Evolutionary conservation across 2,888 invertebrate genomes (phyloP).

Genomic region (Corythucha ciliata): DNA sequence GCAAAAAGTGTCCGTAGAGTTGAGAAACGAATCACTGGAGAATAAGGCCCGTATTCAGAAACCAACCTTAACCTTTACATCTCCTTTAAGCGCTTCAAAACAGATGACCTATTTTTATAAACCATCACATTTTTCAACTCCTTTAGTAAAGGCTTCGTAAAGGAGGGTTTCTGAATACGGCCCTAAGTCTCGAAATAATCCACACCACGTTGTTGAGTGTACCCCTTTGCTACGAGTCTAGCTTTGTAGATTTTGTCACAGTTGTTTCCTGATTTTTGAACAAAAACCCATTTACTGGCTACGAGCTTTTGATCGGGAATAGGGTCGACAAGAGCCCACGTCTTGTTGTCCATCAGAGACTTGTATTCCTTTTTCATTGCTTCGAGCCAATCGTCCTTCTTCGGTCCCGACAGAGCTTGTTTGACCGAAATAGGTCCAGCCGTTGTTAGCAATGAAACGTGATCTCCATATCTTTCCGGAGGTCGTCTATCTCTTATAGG

Average conservation of each 20-base stretch:
- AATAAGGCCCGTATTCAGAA: no score
- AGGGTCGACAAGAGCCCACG: constrained; percentile 17
- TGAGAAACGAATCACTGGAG: constrained; percentile 10
- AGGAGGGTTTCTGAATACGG: no score
- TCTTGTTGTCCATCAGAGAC: constrained; percentile 22
- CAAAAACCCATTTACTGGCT: constrained; percentile 24
- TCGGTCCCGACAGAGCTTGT: not conserved
- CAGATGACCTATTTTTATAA: no score
- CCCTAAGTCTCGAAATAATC: constrained; percentile 12
- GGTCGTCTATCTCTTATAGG: not conserved
- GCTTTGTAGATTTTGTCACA: not conserved
- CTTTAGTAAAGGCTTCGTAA: no score
- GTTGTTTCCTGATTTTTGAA: constrained; percentile 34
- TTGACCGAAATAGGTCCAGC: constrained; percentile 3
- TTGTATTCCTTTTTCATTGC: constrained; percentile 36
- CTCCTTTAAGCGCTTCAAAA: no score
- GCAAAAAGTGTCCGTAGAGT: constrained; percentile 26
- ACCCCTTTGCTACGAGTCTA: constrained; percentile 10
- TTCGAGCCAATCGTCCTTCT: constrained; percentile 26
- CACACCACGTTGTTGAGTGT: constrained; percentile 6
- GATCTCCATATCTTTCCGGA: constrained; percentile 1
- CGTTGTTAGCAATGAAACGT: not conserved
- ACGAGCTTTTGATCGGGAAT: constrained; percentile 12
- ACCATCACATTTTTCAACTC: no score
- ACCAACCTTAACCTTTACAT: no score